Evolutionary conservation across 2,797 vertebrate species (phyloP), one percentile per base, ranked within the genome.

Genomic region (Eospalax fontanierii): DNA sequence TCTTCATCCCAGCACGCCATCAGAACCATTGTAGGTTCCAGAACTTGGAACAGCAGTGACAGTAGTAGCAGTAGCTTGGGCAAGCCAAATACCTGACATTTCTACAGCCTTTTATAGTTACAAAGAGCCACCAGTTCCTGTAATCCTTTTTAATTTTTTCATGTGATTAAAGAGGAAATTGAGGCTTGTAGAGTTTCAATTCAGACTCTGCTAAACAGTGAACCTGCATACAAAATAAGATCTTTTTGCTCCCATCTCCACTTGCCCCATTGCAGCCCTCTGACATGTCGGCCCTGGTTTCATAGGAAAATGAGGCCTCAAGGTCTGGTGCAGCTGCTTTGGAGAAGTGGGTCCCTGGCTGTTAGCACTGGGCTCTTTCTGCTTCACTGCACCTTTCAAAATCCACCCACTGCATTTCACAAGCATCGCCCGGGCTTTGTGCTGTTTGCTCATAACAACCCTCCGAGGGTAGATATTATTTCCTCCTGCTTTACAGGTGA

Each of bases 101-200:
- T 78, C 81, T 66, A 4, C 0, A 54, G 63, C 87, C 30, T 86
- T n/a, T 86, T 59, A 50, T 14, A 61, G 76, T 15, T 82, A 30
- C 28, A 30, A n/a, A 93, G 70, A 19, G 19, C 22, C 30, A 87
- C 65, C 19, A 33, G 22, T 35, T 87, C 35, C 75, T 89, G 66
- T 30, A 40, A 43, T 76, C 26, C 30, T 87, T 73, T n/a, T 66
- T 79, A 18, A 14, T 46, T 65, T 74, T 46, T 66, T 70, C 35
- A n/a, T 88, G 57, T 57, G 21, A 33, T 12, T 59, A 43, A 87
- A 68, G 76, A 89, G n/a, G 54, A 95, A 63, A 87, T 78, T 30
- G 85, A 83, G 59, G 18, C 54, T 74, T 30, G 35, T 6, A 16
- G 38, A 28, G 26, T 93, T 95, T 78, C 6, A 14, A 33, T 82